Percentiles rank a stretch among this genome's conserved stretches.
Conservation (phyloP, 2,113 vertebrate genomes). For the Nyctibius bracteatus region DNA sequence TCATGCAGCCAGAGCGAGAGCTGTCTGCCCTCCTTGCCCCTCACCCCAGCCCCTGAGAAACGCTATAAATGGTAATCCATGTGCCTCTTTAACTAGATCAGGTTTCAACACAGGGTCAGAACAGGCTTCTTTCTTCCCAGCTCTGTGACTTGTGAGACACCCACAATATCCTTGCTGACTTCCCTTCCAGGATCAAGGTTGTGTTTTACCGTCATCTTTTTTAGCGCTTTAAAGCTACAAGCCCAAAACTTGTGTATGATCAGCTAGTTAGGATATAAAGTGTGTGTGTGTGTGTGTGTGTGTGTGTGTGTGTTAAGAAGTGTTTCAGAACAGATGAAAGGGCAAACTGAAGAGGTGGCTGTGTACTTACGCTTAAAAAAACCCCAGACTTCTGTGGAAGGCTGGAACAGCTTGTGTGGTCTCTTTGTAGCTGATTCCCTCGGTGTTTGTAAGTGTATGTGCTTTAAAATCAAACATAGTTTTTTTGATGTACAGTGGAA, state of each 20-base stretch:
- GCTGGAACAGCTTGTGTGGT: constrained; percentile 55
- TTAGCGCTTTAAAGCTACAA: background rate
- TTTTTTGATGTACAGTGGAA: constrained; percentile 7
- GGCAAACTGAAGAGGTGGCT: constrained; percentile 50
- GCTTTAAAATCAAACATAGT: constrained; percentile 29
- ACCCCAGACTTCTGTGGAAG: background rate
- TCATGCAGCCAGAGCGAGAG: background rate
- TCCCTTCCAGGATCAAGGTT: constrained; percentile 29
- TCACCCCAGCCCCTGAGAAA: constrained; percentile 9
- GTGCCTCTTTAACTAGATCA: constrained; percentile 36
- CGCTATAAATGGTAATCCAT: constrained; percentile 29
- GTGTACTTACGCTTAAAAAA: constrained; percentile 33
- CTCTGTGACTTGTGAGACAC: constrained; percentile 15
- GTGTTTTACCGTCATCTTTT: constrained; percentile 27
- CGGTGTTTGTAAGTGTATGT: constrained; percentile 17
- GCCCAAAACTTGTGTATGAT: constrained; percentile 16
- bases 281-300: background rate
- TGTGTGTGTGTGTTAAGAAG: background rate
- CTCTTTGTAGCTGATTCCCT: constrained; percentile 32
- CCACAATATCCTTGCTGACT: constrained; percentile 23
- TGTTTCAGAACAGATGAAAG: constrained; percentile 49
- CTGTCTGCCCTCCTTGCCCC: background rate
- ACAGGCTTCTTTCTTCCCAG: constrained; percentile 29
- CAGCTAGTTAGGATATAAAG: constrained; percentile 21
- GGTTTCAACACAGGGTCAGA: constrained; percentile 25